Evolutionary conservation across 23 tunicate genomes (phyloP), one percentile per base, ranked within the genome.

Genomic region (Clavelina lepadiformis): DNA sequence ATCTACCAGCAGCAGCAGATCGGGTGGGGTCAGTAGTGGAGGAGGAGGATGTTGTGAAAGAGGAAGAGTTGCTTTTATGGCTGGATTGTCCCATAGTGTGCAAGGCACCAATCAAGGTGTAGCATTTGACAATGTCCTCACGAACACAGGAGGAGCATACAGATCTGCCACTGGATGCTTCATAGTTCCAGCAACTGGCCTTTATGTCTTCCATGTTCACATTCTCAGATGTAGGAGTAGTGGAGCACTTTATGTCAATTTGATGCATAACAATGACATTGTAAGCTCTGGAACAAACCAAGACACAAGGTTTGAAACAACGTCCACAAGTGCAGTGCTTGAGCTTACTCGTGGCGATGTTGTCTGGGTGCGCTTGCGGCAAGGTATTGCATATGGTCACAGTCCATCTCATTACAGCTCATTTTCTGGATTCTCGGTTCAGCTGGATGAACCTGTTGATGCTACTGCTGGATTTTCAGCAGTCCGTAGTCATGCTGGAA

Each of bases 1-100:
- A 7, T 20, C 23, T 31, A 63, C 71, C 45, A 35, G 44, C 31
- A 46, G 33, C 21, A 15, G 61, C 56, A 31, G 32, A 3, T 5
- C 49, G 37, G 47, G 76, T 50, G 46, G 76, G 35, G 49, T 38
- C 56, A 29, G 62, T 37, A 44, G 46, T 28, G 38, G 75, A 44
- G 59, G 56, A 34, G 58, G 33, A 19, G 67, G 27, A 13, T 93
- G 94, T 60, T 80, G 86, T 37, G 26, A 52, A 11, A 58, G 53
- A 31, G 72, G 65, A 61, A 68, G 66, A 50, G 99, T 94, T 23
- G 88, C 91, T 8, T 94, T 94, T 57, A 94, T 94, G 99, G 95
- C 95, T 2, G 99, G 83, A 19, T 59, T 94, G 21, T 61, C 91
- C 0, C 63, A 63, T 37, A 94, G 81, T 57, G 71, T 73, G 35